A percentile compares a stretch with the other conserved stretches of the same genome.
Conservation (phyloP, 2,797 vertebrate genomes). For the Spinus pinus region DNA sequence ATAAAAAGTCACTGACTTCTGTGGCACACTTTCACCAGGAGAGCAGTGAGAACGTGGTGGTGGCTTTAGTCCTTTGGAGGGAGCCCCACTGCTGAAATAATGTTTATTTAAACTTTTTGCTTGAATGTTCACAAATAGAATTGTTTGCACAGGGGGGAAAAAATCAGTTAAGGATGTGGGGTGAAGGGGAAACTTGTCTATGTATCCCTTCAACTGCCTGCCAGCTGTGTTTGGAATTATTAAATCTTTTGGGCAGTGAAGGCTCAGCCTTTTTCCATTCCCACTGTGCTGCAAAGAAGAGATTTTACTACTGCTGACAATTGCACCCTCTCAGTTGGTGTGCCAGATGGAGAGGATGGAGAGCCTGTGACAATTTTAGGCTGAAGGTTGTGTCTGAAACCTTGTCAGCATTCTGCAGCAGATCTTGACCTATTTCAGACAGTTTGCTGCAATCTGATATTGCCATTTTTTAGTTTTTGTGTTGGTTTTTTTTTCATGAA, state of each 20-base stretch:
- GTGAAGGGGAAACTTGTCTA: not conserved
- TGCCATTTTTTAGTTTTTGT: not conserved
- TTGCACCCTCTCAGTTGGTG: not conserved
- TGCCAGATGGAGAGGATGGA: conserved; percentile 40
- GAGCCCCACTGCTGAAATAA: not conserved
- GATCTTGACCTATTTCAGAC: conserved; percentile 40
- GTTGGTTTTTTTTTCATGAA: not conserved
- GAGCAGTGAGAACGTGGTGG: not conserved
- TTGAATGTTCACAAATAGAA: not conserved
- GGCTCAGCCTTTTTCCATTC: not conserved
- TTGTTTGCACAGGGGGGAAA: not conserved
- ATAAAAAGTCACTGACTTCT: not conserved
- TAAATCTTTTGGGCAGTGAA: not conserved
- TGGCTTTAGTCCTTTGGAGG: not conserved
- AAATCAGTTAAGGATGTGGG: not conserved
- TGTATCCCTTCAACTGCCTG: not conserved
- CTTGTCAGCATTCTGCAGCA: not conserved
- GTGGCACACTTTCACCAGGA: not conserved
- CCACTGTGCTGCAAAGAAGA: not conserved
- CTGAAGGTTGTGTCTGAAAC: conserved; percentile 7
- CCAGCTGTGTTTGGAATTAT: not conserved
- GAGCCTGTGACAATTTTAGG: conserved; percentile 23
- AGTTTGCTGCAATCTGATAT: not conserved
- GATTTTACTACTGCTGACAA: conserved; percentile 35
- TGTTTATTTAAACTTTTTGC: not conserved